phyloP scores from a whole-genome alignment of 2,113 vertebrate species.

The Pseudorasbora parva region DNA sequence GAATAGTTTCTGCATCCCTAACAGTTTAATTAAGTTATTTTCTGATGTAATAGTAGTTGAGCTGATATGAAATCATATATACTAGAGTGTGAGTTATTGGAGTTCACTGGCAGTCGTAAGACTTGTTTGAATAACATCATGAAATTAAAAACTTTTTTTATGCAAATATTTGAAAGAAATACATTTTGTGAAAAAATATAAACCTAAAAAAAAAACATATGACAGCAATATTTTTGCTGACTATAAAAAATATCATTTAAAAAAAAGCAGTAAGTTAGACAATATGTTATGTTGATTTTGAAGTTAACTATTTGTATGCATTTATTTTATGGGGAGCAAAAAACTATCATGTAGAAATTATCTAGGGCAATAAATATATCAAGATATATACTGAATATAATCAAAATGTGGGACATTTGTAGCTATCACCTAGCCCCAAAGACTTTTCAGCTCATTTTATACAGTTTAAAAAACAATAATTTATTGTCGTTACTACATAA shows the following conservation, averaged over 20 bases:
- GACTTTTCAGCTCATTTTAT: background rate
- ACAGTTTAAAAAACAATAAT: background rate
- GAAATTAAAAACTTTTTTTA: background rate
- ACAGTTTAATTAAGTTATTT: background rate
- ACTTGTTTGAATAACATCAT: background rate
- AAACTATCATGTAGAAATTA: background rate
- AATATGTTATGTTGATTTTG: background rate
- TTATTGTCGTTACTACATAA: background rate
- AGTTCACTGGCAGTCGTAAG: background rate
- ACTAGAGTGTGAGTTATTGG: background rate
- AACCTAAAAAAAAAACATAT: background rate
- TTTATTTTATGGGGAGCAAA: background rate
- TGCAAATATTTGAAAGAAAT: background rate
- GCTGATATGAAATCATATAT: background rate
- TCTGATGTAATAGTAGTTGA: background rate
- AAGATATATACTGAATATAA: too few relatives aligned
- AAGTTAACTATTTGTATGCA: background rate
- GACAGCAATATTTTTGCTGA: background rate
- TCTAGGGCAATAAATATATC: too few relatives aligned
- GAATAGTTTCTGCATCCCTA: background rate
- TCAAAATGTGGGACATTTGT: too few relatives aligned
- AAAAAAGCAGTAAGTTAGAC: background rate
- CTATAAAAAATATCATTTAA: background rate
- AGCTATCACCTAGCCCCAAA: background rate
- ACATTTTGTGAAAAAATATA: background rate